Evolutionary conservation across 2,113 vertebrate species (phyloP).

Genomic region (Hippopotamus amphibius): DNA sequence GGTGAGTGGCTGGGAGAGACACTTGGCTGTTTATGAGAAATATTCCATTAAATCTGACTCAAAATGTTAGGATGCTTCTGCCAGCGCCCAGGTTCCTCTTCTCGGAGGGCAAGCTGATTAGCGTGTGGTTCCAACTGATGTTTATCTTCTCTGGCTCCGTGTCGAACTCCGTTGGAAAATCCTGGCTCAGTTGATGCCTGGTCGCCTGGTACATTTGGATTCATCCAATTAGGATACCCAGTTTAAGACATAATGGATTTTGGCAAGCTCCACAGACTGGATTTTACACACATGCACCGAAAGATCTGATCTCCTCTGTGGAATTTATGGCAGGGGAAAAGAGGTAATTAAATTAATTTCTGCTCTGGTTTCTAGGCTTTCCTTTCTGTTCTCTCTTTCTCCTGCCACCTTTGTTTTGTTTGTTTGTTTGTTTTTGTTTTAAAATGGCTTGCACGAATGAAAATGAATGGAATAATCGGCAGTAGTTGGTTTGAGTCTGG

Average conservation of each 20-base stretch:
- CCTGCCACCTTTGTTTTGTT: conserved; percentile 54
- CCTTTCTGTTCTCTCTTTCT: conserved; percentile 72
- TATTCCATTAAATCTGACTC: conserved; percentile 72
- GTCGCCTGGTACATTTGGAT: conserved; percentile 56
- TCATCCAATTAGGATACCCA: conserved; percentile 77
- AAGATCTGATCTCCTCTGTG: conserved; percentile 81
- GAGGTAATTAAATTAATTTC: conserved; percentile 81
- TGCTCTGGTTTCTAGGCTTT: conserved; percentile 76
- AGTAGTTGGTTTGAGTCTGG: conserved; percentile 73
- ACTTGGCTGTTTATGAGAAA: conserved; percentile 78
- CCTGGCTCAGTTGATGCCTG: conserved; percentile 46
- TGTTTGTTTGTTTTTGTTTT: not conserved
- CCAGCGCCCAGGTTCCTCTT: conserved; percentile 42
- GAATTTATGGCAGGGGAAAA: conserved; percentile 74
- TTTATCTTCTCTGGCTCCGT: conserved; percentile 70
- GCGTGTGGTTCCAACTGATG: conserved; percentile 49
- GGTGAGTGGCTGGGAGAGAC: conserved; percentile 75
- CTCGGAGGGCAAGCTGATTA: conserved; percentile 30
- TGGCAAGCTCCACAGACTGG: conserved; percentile 56
- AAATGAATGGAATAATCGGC: conserved; percentile 53
- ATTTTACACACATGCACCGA: conserved; percentile 74
- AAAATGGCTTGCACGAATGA: conserved; percentile 37
- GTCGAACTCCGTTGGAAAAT: conserved; percentile 66
- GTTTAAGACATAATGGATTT: conserved; percentile 68
- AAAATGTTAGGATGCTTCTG: conserved; percentile 63